Evolutionary conservation across 2,888 invertebrate species (phyloP), one percentile per base, ranked within the genome.

Genomic region (Hypsopygia costalis): DNA sequence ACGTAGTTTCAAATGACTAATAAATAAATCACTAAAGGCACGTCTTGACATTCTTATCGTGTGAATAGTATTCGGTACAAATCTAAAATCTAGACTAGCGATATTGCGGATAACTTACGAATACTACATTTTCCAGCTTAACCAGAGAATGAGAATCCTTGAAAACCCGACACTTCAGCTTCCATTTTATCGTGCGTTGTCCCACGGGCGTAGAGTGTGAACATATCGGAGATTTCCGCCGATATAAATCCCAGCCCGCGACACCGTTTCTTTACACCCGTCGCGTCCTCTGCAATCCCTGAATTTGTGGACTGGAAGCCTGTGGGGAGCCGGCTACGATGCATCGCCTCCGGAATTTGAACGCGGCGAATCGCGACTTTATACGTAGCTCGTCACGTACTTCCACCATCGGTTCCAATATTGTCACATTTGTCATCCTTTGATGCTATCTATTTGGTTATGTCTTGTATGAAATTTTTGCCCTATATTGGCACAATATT

Each of bases 231-330:
- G 77, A 79, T 81, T 78, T 77, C 70, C 75, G 64, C 73, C 70
- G 73, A 77, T 81, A 81, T 83, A 83, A 82, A 83, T 82, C 80
- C 74, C 65, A 65, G 69, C 64, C 69, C 66, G 72, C 69, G 76
- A 78, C 79, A 77, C 68, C 73, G 67, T 64, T 67, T 68, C 74
- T 72, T 73, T 75, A 71, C 69, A 62, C 68, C 61, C 71, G 66
- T 63, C 67, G 71, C 63, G 58, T 69, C 59, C 58, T 57, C 65
- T 64, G 69, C 72, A 73, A 78, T 75, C 71, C 74, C 65, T 66
- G 73, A 80, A 82, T 83, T 81, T 81, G 77, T 76, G 69, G 63
- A 74, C 65, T 74, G 69, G 68, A 78, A 67, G 67, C 68, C 64
- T 55, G 25, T 25, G 25, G 25, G 25, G 6, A 25, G 25, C 25